Evolutionary conservation across 1,140 invertebrate species (phyloP), one percentile per base, ranked within the genome.

Genomic region (Orchestia grillus): DNA sequence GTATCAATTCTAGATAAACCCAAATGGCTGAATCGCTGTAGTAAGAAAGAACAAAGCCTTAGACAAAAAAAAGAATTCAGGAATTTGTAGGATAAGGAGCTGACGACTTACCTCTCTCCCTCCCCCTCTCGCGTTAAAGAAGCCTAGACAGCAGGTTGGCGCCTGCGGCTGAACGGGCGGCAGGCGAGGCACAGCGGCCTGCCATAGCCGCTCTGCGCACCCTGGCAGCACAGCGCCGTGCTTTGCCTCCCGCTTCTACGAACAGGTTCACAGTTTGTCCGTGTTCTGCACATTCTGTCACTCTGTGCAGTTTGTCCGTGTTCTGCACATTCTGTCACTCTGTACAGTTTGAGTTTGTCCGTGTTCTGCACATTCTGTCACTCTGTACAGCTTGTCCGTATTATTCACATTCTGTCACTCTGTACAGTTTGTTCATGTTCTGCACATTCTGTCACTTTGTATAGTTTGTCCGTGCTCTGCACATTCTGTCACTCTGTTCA

Each of bases 61-160:
- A n/a, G 11, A 23, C 15, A 77, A 3, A 36, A 77, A 77, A 77
- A 23, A 77, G 11, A 77, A 36, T 36, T 15, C 28, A 77, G 62
- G 62, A 77, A 77, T 36, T 77, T 36, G 62, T 53, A 77, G 62
- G 62, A 77, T 77, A 77, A 77, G 62, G 15, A 77, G 62, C 28
- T 77, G 62, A 77, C 62, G 62, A 36, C 11, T 8, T 90, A 15
- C 87, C 87, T 15, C 87, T 40, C 87, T 41, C 88, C 88, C 88
- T 15, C 41, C 43, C 41, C 6, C 41, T 41, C 41, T 36, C n/a
- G 4, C 42, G 41, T 36, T 90, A 1, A 90, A 41, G 43, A 90
- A 90, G 23, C 43, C 88, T 90, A 90, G 88, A 41, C 43, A 44
- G 88, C 88, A 90, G 88, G 88, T 90, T 90, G 88, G 41, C 43